Evolutionary conservation across 2,113 vertebrate genomes (phyloP), one percentile per base, ranked within the genome.

Genomic region (Gambusia affinis): DNA sequence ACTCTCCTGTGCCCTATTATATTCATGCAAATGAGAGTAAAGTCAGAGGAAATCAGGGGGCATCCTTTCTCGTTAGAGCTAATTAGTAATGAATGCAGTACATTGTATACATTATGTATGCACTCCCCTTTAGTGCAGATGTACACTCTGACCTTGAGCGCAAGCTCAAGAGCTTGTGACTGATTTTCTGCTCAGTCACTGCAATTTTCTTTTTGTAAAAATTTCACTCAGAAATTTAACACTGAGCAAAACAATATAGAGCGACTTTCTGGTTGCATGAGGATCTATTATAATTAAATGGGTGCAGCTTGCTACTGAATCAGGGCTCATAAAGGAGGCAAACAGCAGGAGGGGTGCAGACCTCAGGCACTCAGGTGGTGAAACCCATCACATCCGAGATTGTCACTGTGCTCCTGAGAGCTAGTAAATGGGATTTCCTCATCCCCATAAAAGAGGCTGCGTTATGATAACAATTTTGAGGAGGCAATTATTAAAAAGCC

Each of bases 401-500:
- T 76, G 66, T 72, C 72, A 60, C 79, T 87, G 57, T 80, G 70
- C 78, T 87, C 86, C 83, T 24, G 68, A 87, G 87, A 88, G 88
- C 82, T 71, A 67, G 65, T 92, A 91, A 93, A 93, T 76, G 78
- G 47, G 82, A 84, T 88, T 85, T 80, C 87, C 84, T 64, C 75
- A 66, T 81, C 86, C 79, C 80, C 73, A 90, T 94, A 94, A 94
- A 94, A 89, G 63, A 24, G 65, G 67, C 78, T 82, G 80, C 88
- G 90, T 93, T 93, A 89, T 85, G 86, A 94, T 87, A 90, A 87
- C 84, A 92, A 91, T 88, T 80, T 78, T 83, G 67, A 87, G 85
- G 87, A 87, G 84, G 85, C 85, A 92, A 93, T 92, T 93, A 93
- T 95, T 92, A 91, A 87, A 91, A 69, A 68, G 81, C 86, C 85